Percentiles rank a stretch among this genome's conserved stretches.
Evolutionary conservation across 1,140 invertebrate species (phyloP).

Genomic region (Lasioglossum baleicum): DNA sequence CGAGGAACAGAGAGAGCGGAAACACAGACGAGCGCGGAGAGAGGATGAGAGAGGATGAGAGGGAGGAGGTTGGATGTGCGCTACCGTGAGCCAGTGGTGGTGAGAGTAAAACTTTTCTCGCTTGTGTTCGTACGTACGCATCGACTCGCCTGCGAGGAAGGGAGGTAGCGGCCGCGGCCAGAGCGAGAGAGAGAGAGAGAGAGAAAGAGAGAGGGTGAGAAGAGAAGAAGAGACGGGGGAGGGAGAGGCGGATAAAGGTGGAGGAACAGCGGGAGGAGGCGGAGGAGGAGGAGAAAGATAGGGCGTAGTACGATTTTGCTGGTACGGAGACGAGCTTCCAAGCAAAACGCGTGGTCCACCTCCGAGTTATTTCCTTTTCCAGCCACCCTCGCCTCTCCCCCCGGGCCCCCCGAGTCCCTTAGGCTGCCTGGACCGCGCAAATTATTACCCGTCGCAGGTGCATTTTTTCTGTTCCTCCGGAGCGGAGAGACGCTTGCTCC

Average conservation of each 20-base stretch:
- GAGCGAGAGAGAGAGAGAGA: no score
- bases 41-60: conserved; percentile 17
- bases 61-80: conserved; percentile 60
- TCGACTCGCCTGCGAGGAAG: conserved; percentile 71
- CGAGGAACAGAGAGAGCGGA: conserved; percentile 8
- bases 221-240: conserved; percentile 30
- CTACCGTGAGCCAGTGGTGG: conserved; percentile 62
- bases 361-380: conserved; percentile 75
- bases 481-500: conserved; percentile 19
- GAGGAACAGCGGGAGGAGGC: no score
- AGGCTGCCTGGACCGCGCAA: conserved; percentile 70
- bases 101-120: conserved; percentile 80
- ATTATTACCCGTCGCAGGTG: conserved; percentile 78
- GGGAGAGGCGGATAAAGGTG: conserved; percentile 33
- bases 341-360: conserved; percentile 75
- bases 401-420: conserved; percentile 36
- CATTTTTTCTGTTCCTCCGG: conserved; percentile 67
- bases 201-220: conserved; percentile 46
- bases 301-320: conserved; percentile 70
- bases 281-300: conserved; percentile 54
- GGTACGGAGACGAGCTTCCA: conserved; percentile 73
- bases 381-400: conserved; percentile 40
- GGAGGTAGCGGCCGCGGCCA: conserved; percentile 27
- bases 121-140: conserved; percentile 75
- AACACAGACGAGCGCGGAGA: conserved; percentile 15